Percentiles rank a stretch among this genome's conserved stretches.
These are phyloP conservation scores for Lithophane leautieri DNA, from an alignment of 2,888 invertebrate genomes.

Conservation along the genomic window DNA sequence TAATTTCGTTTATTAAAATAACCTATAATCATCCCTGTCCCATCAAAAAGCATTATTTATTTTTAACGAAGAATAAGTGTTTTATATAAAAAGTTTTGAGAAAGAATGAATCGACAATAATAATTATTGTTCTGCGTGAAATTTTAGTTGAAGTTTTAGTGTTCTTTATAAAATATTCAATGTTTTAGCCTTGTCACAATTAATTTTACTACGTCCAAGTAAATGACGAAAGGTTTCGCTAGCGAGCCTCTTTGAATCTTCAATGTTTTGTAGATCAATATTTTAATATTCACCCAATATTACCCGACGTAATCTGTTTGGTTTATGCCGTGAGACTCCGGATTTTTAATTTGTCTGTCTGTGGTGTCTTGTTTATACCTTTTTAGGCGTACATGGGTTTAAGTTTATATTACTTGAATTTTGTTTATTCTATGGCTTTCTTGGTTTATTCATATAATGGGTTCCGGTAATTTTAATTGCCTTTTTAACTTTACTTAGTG, in stretches of 20 bases:
- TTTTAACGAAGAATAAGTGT: background rate
- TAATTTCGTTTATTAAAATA: background rate
- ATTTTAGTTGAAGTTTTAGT: slow-evolving; percentile 4
- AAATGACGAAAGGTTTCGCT: background rate
- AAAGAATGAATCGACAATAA: background rate
- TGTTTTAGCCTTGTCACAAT: background rate
- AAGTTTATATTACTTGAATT: no score
- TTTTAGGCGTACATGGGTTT: no score
- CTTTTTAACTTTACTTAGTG: no score
- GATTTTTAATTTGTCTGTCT: no score
- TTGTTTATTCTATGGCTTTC: no score
- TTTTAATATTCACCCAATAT: no score
- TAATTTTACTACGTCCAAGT: background rate
- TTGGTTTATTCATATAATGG: no score
- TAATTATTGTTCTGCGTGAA: background rate
- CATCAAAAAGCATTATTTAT: background rate
- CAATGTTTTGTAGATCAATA: background rate
- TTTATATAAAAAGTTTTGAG: background rate
- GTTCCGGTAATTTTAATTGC: no score
- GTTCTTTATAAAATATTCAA: slow-evolving; percentile 36
- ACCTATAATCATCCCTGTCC: background rate
- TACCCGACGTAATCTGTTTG: no score
- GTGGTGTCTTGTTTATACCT: no score
- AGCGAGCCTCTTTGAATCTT: background rate
- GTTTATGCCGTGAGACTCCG: no score